phyloP scores from a whole-genome alignment of 1,140 invertebrate genomes.

The Rhopalosiphum padi region DNA sequence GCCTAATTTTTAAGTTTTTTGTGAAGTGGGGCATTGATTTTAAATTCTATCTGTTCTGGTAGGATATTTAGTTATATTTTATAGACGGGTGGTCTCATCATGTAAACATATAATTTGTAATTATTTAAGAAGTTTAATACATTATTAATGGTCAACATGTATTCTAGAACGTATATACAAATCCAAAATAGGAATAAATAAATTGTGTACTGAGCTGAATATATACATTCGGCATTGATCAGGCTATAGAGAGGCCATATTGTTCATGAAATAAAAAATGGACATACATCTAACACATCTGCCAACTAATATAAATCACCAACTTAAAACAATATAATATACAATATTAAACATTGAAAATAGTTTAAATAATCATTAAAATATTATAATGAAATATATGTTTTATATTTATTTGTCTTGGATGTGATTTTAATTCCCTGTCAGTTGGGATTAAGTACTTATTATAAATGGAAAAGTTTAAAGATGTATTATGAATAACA shows the following conservation, averaged over 20 bases:
- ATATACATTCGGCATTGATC: neutral
- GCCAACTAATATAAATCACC: neutral
- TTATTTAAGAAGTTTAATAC: neutral
- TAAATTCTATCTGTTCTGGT: neutral
- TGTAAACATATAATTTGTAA: neutral
- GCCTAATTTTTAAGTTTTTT: neutral
- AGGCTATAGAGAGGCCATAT: neutral
- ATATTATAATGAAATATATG: neutral
- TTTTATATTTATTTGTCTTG: neutral
- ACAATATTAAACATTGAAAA: neutral
- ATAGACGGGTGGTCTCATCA: neutral
- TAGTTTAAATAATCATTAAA: neutral
- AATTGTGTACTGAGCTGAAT: neutral
- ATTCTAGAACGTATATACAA: neutral
- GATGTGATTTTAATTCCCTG: neutral
- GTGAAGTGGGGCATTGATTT: neutral
- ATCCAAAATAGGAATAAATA: neutral
- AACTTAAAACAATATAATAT: neutral
- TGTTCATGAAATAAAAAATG: neutral
- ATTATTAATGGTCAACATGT: neutral
- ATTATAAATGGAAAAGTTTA: neutral
- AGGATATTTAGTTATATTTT: neutral
- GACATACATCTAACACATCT: neutral
- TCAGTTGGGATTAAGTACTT: neutral
- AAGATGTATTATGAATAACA: neutral